A percentile compares a stretch with the other conserved stretches of the same genome.
Evolutionary conservation across 2,888 invertebrate genomes (phyloP).

Genomic region (Oscheius myriophilus): DNA sequence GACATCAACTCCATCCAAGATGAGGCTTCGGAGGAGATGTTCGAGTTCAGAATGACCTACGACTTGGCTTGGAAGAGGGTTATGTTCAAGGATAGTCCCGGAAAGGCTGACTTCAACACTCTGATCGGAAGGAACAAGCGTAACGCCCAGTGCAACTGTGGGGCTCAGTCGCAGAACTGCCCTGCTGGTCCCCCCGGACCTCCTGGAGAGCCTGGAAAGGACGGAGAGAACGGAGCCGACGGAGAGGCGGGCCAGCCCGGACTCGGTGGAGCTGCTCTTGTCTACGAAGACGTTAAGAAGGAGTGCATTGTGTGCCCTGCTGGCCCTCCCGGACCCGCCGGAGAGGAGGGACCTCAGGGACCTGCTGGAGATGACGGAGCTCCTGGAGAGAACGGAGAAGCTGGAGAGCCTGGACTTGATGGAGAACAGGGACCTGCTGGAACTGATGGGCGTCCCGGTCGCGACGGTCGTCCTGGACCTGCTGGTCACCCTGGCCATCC

Average conservation of each 20-base stretch:
- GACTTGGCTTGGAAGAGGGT: slow-evolving; percentile 26
- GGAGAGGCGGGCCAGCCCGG: slow-evolving; percentile 24
- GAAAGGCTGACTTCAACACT: slow-evolving; percentile 19
- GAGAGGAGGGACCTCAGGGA: slow-evolving; percentile 22
- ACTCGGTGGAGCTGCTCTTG: slow-evolving; percentile 7
- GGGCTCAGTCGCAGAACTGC: slow-evolving; percentile 18
- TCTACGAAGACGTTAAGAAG: slow-evolving; percentile 10
- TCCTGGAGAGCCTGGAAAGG: slow-evolving; percentile 25
- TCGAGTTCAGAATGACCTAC: slow-evolving; percentile 25
- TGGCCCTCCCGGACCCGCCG: slow-evolving; percentile 21
- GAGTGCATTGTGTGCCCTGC: slow-evolving; percentile 27
- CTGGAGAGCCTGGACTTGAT: slow-evolving; percentile 20
- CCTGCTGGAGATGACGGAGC: slow-evolving; percentile 21
- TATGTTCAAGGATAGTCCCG: slow-evolving; percentile 10
- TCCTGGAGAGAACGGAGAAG: slow-evolving; percentile 19
- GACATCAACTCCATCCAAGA: slow-evolving; percentile 22
- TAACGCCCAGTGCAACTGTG: slow-evolving; percentile 26
- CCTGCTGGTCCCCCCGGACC: slow-evolving; percentile 26
- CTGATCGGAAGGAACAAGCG: slow-evolving; percentile 27
- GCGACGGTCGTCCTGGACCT: slow-evolving; percentile 18
- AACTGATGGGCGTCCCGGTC: slow-evolving; percentile 17
- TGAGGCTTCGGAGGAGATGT: slow-evolving; percentile 5
- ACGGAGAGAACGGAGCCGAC: slow-evolving; percentile 17
- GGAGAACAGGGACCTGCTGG: slow-evolving; percentile 21
- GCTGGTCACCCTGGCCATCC: slow-evolving; percentile 21